Conservation (phyloP, 2,113 vertebrate species). For the Myotis yumanensis region DNA sequence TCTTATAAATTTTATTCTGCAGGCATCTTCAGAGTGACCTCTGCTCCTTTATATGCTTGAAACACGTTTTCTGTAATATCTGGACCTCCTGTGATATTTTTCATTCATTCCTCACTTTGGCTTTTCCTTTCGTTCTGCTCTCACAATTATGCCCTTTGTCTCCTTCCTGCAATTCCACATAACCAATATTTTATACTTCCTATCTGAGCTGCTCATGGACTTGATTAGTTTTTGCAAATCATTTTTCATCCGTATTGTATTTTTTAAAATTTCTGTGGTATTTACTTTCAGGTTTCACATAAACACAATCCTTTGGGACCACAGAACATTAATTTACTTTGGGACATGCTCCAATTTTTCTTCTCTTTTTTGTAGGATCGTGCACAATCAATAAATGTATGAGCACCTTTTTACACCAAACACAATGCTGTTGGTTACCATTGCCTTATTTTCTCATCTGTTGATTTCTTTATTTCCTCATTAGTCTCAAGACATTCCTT, state of each 20-base stretch:
- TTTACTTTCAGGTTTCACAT: conserved; percentile 61
- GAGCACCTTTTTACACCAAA: conserved; percentile 18
- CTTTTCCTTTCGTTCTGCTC: not conserved
- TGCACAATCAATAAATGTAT: conserved; percentile 16
- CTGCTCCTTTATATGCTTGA: conserved; percentile 62
- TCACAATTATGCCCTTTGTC: not conserved
- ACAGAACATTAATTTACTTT: conserved; percentile 61
- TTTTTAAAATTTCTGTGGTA: conserved; percentile 42
- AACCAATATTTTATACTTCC: conserved; percentile 52
- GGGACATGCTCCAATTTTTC: conserved; percentile 22
- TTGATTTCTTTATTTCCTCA: not conserved
- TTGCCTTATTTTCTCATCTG: not conserved
- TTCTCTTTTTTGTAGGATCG: conserved; percentile 36
- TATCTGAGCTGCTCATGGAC: conserved; percentile 47
- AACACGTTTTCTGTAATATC: conserved; percentile 58
- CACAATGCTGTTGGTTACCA: not conserved
- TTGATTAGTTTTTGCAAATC: conserved; percentile 63
- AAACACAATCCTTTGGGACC: conserved; percentile 48
- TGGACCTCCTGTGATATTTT: conserved; percentile 64
- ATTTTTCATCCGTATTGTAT: conserved; percentile 64
- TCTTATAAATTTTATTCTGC: conserved; percentile 73
- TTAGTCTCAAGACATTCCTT: not conserved
- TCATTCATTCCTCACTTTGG: conserved; percentile 50
- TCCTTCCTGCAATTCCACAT: conserved; percentile 53
- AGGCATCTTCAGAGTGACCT: conserved; percentile 63